phyloP scores from a whole-genome alignment of 37 sponge, comb jelly and placozoan species.

The Eunapius fragilis region DNA sequence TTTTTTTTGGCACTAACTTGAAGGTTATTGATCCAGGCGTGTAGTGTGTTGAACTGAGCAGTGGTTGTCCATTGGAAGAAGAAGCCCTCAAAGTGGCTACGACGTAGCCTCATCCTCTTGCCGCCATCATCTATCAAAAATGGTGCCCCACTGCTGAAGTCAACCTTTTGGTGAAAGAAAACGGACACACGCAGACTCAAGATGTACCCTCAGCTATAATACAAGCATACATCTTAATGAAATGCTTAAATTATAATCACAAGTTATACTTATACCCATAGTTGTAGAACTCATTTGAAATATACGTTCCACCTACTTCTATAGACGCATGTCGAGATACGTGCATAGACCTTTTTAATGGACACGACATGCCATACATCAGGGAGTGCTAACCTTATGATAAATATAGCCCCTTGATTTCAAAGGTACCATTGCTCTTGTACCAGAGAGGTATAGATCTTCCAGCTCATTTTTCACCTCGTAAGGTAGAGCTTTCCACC shows the following conservation, averaged over 20 bases:
- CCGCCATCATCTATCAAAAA: background rate
- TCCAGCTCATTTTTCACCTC: conserved; percentile 37
- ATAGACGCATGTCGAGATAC: too few relatives aligned
- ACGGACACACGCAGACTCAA: background rate
- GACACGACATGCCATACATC: too few relatives aligned
- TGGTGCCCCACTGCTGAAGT: background rate
- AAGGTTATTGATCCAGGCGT: conserved; percentile 33
- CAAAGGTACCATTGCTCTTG: background rate
- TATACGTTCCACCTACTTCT: too few relatives aligned
- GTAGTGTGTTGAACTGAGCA: conserved; percentile 13
- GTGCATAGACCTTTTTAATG: too few relatives aligned
- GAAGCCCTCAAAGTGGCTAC: conserved; percentile 55
- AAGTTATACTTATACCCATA: too few relatives aligned
- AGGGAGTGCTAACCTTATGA: background rate
- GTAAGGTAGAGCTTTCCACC: conserved; percentile 35
- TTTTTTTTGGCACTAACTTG: conserved; percentile 31
- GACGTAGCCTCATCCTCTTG: conserved; percentile 17
- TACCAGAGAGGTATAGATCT: background rate
- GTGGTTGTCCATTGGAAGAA: conserved; percentile 17
- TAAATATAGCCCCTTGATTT: background rate
- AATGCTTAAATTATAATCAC: too few relatives aligned
- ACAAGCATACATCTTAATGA: too few relatives aligned
- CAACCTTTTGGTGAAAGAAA: background rate
- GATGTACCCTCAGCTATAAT: too few relatives aligned
- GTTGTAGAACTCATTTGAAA: too few relatives aligned